Base-by-base conservation (phyloP, 2,888 invertebrate species). In the Oasisia sp. region DNA sequence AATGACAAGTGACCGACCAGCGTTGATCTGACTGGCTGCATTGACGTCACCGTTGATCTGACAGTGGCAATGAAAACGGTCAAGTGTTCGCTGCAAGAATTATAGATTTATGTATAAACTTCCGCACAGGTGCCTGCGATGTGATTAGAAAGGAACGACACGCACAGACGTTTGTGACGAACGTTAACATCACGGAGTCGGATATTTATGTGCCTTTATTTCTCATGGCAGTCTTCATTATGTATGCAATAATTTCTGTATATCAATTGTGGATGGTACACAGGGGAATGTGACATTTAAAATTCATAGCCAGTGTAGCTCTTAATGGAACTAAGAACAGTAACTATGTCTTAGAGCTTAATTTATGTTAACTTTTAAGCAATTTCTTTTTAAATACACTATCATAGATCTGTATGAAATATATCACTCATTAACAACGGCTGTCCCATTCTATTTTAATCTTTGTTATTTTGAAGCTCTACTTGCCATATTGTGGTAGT, bases 121-220 rank as follows among this genome's bases (percentile, higher is more conserved):
- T 74, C 74, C n/a, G 74, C 74, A 74, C 74, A 74, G 74, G 74
- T 74, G 74, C 74, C 74, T 74, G 74, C 27, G 19, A 74, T 74
- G 74, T 19, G 74, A 74, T 74, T n/a, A 74, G 74, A 74, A 74
- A 74, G 74, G 27, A 74, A 74, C 50, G 7, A 74, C n/a, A 74
- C 74, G 27, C 27, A 74, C 74, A 19, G 7, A 27, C 74, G n/a
- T 74, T 74, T 74, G 74, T 74, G 27, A 7, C 14, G n/a, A 74
- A 74, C 27, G 27, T 74, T 27, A 74, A 74, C 74, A 19, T 74
- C 12, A 5, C 8, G 9, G 50, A 74, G 27, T 27, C 19, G 74
- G 74, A 27, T 74, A 27, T 74, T 74, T 74, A 74, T 74, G n/a
- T 27, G 27, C n/a, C 74, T 27, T 19, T 74, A n/a, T 74, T 74